These are phyloP conservation scores for Lithobius niger DNA, from an alignment of 1,140 invertebrate species.

Conservation along the genomic window DNA sequence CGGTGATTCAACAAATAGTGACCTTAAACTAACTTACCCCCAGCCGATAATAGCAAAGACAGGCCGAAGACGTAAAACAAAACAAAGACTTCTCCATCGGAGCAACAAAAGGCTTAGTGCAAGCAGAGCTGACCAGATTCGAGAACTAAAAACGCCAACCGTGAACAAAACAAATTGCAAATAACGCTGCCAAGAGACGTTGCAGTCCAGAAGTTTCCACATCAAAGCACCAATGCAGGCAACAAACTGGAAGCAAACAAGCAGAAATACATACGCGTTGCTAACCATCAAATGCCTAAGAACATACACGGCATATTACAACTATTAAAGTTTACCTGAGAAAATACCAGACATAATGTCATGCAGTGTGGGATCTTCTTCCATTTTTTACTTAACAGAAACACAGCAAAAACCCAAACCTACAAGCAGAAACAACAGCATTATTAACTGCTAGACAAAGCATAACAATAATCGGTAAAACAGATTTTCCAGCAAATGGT, in stretches of 20 bases:
- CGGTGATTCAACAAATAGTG: too few relatives aligned
- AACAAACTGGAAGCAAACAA: constrained; percentile 33
- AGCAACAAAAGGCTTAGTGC: constrained; percentile 65
- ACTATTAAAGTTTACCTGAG: constrained; percentile 50
- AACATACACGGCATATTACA: neutral
- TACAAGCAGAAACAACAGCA: constrained; percentile 21
- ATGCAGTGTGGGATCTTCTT: constrained; percentile 66
- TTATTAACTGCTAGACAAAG: constrained; percentile 16
- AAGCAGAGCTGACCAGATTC: constrained; percentile 69
- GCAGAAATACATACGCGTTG: neutral
- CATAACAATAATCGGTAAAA: constrained; percentile 16
- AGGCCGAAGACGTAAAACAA: constrained; percentile 55
- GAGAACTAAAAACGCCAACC: constrained; percentile 55
- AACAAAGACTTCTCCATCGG: constrained; percentile 63
- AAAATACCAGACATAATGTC: constrained; percentile 57
- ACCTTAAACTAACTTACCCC: constrained; percentile 59
- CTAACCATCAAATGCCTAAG: neutral
- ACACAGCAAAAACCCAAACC: constrained; percentile 62
- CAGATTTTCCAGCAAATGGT: too few relatives aligned
- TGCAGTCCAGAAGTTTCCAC: constrained; percentile 41
- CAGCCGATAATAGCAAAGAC: constrained; percentile 56
- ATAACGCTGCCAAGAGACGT: constrained; percentile 41
- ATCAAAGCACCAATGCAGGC: constrained; percentile 53
- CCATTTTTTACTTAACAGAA: constrained; percentile 59
- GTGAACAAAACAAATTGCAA: constrained; percentile 56